Conservation (phyloP, 1,140 invertebrate genomes). For the Megathymus violae region DNA sequence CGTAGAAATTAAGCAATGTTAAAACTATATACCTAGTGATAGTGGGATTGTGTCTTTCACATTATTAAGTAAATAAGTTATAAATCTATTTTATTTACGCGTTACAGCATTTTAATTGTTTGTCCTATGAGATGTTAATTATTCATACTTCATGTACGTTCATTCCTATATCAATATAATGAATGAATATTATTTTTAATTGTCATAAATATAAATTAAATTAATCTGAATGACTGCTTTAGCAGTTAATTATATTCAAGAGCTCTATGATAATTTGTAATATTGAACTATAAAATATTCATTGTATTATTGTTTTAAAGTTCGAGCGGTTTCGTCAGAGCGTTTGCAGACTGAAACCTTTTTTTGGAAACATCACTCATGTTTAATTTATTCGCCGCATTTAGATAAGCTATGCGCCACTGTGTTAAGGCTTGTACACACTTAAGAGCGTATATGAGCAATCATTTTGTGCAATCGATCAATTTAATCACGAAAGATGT, state of each 20-base stretch:
- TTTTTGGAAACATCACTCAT: constrained; percentile 15
- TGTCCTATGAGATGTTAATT: background rate
- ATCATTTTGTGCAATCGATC: background rate
- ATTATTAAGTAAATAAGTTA: background rate
- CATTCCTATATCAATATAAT: background rate
- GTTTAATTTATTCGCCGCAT: constrained; percentile 35
- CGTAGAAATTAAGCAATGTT: too few relatives aligned
- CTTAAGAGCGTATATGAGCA: background rate
- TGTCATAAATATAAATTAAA: background rate
- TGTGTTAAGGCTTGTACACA: constrained; percentile 11
- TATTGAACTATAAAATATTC: constrained; percentile 5
- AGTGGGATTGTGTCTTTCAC: background rate
- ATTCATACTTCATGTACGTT: background rate
- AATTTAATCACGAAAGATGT: background rate
- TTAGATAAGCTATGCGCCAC: constrained; percentile 29
- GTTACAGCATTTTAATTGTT: background rate
- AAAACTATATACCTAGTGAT: too few relatives aligned
- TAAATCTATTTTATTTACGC: background rate
- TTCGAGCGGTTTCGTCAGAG: background rate
- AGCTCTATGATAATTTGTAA: constrained; percentile 6
- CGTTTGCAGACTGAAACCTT: constrained; percentile 11
- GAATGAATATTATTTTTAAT: background rate
- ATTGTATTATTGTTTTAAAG: constrained; percentile 13
- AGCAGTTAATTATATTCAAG: background rate
- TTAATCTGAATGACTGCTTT: background rate